These are phyloP conservation scores for Acanthosepion pharaonis DNA, from an alignment of 2,888 invertebrate genomes.

Conservation along the genomic window DNA sequence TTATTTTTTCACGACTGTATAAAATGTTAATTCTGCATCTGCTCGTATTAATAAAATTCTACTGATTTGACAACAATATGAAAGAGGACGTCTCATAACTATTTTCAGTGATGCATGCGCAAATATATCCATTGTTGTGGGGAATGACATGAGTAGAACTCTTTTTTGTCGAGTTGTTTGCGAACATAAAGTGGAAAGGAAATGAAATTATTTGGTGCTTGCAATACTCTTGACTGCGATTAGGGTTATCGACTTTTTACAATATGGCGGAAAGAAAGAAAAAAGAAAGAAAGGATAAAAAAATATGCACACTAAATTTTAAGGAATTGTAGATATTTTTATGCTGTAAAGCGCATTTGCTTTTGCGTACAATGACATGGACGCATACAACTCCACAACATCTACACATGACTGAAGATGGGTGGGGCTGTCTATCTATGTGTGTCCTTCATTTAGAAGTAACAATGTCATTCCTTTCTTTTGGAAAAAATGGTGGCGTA, in stretches of 20 bases:
- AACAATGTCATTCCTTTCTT: no score
- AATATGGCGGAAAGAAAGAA: background rate
- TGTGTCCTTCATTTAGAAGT: no score
- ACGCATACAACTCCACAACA: no score
- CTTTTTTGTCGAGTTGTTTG: background rate
- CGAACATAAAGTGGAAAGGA: background rate
- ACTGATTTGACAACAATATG: background rate
- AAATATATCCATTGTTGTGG: background rate
- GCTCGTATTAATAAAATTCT: slow-evolving; percentile 4
- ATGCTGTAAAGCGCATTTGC: background rate
- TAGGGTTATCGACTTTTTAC: background rate
- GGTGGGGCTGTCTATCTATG: no score
- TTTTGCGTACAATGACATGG: background rate
- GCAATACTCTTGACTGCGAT: background rate
- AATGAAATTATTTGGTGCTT: background rate
- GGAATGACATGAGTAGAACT: background rate
- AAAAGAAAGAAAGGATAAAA: no score
- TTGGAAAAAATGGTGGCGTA: no score
- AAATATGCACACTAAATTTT: background rate
- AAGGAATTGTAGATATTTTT: background rate
- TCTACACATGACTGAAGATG: no score
- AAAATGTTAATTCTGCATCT: background rate
- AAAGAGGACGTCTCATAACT: background rate
- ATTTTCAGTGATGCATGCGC: background rate
- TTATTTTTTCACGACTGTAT: background rate